A percentile compares a stretch with the other conserved stretches of the same genome.
These are phyloP conservation scores for Ischnura elegans DNA, from an alignment of 2,888 invertebrate species.

Conservation along the genomic window DNA sequence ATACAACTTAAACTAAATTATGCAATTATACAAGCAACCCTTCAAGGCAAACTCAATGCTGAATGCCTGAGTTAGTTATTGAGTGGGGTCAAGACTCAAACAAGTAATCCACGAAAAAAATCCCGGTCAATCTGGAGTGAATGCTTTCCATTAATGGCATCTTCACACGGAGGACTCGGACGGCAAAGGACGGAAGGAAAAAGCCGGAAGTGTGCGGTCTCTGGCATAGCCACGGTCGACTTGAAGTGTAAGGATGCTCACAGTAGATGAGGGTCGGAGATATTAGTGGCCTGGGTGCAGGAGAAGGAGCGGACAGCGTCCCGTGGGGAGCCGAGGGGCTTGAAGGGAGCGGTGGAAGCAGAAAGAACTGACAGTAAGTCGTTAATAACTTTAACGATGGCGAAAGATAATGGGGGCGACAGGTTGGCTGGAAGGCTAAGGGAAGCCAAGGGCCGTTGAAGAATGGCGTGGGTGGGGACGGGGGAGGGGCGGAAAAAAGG, in stretches of 20 bases:
- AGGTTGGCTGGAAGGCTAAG: neutral
- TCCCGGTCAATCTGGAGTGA: too few relatives aligned
- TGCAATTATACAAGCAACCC: too few relatives aligned
- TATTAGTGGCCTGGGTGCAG: neutral
- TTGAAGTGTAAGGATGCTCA: neutral
- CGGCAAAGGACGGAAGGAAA: neutral
- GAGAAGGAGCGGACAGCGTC: too few relatives aligned
- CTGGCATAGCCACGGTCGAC: neutral
- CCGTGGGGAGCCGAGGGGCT: neutral
- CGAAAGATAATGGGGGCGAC: neutral
- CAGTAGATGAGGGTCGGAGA: neutral
- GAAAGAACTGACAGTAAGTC: neutral
- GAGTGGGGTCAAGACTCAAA: too few relatives aligned
- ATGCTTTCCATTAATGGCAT: too few relatives aligned
- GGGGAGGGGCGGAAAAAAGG: too few relatives aligned
- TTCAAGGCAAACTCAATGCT: too few relatives aligned
- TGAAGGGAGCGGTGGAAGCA: neutral
- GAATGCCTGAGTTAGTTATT: too few relatives aligned
- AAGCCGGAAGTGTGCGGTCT: neutral
- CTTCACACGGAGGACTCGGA: too few relatives aligned
- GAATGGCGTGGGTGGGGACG: neutral
- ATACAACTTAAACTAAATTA: too few relatives aligned
- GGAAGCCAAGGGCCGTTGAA: neutral
- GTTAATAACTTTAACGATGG: neutral
- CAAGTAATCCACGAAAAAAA: too few relatives aligned